Percentiles rank a stretch among this genome's conserved stretches.
These are phyloP conservation scores for Sinohyriopsis cumingii DNA, from an alignment of 2,888 invertebrate genomes.

Conservation along the genomic window DNA sequence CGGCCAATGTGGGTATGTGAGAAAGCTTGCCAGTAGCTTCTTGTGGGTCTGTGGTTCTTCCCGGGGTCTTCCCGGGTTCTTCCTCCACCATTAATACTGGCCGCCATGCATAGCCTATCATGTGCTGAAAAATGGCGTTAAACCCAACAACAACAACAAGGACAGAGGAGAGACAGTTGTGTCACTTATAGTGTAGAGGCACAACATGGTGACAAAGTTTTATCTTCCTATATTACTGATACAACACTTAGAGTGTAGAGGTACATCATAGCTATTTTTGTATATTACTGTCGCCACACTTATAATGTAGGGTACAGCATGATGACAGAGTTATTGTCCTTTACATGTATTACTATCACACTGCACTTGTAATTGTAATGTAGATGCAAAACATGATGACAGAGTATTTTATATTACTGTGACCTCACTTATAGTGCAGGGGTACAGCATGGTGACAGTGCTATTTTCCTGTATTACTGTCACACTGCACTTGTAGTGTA, in stretches of 20 bases:
- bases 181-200: constrained; percentile 47
- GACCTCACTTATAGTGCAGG: constrained; percentile 52
- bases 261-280: too few species aligned
- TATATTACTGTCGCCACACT: neutral
- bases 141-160: too few species aligned
- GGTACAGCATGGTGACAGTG: constrained; percentile 58
- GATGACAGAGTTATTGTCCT: too few species aligned
- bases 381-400: constrained; percentile 64
- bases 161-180: constrained; percentile 32
- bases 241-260: too few species aligned
- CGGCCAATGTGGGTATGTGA: too few species aligned
- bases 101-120: too few species aligned
- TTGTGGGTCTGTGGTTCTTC: too few species aligned
- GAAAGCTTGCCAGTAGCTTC: too few species aligned
- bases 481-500: constrained; percentile 43
- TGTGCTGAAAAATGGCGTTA: too few species aligned
- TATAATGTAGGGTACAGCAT: too few species aligned
- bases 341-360: neutral
- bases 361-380: constrained; percentile 7
- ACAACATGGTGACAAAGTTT: neutral
- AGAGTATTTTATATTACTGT: constrained; percentile 26
- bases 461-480: neutral
- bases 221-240: neutral
- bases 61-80: too few species aligned
- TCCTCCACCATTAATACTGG: too few species aligned